Conservation (phyloP, 2,797 vertebrate species). For the Halcyon smyrnensis region DNA sequence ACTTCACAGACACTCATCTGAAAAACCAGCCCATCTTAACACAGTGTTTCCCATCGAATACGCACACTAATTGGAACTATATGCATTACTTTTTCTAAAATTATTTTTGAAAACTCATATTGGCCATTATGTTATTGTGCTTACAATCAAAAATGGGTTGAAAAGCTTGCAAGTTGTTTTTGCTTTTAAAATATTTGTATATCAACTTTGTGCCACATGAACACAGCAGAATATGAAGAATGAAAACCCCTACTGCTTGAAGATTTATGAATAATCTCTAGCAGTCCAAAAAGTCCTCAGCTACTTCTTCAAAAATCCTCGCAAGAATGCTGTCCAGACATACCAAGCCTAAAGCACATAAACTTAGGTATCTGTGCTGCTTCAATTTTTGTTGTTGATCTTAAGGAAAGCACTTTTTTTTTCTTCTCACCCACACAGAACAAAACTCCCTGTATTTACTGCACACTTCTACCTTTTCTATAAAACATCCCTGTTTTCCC, state of each 20-base stretch:
- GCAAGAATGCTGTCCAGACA: background rate
- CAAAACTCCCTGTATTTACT: background rate
- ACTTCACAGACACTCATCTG: background rate
- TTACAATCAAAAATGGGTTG: background rate
- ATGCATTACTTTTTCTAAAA: background rate
- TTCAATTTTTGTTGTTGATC: background rate
- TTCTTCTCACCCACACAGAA: background rate
- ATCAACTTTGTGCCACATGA: background rate
- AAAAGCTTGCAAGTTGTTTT: background rate
- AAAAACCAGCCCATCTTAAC: background rate
- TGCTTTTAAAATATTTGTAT: background rate
- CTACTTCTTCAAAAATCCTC: background rate
- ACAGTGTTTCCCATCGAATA: background rate
- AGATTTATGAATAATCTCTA: conserved; percentile 13
- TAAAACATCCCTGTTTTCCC: background rate
- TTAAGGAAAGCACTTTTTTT: background rate
- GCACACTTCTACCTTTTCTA: background rate
- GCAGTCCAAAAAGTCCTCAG: background rate
- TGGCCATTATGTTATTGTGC: background rate
- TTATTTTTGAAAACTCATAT: background rate
- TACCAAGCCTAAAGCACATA: background rate
- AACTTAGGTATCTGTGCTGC: background rate
- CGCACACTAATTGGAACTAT: background rate
- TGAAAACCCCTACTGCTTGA: background rate
- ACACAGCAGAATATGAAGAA: background rate